Evolutionary conservation across 2,888 invertebrate genomes (phyloP), one percentile per base, ranked within the genome.

Genomic region (Cremastinae sp.): DNA sequence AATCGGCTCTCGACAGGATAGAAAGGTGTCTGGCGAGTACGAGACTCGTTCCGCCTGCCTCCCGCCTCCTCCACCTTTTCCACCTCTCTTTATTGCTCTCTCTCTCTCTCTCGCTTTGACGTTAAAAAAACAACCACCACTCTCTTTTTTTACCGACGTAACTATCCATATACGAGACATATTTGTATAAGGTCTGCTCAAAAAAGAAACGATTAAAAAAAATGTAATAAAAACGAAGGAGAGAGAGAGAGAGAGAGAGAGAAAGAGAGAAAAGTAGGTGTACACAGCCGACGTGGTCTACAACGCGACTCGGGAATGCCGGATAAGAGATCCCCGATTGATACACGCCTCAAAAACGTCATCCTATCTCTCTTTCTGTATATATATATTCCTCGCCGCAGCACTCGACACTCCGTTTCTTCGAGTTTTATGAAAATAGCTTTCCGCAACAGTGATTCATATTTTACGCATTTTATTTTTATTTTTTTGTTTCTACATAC

Each of bases 21-120:
- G 83, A 84, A 84, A 84, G 83, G 82, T 81, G 82, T 82, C 84
- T 79, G 79, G 80, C 79, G 59, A 76, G 78, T 79, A 72, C 78
- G 71, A 80, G 41, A 41, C 74, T 75, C 28, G 28, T 28, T 28
- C 28, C 28, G 28, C 28, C 62, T 62, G 69, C 73, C 78, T 79
- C 28, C 28, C n/a, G n/a, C n/a, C n/a, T n/a, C 28, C 28, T 28
- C 18, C 38, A 18, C 2, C 20, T 38, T 79, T 72, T 47, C 73
- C 73, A 69, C 61, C 71, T 59, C 54, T 68, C 71, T 78, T 75
- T 12, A 10, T 10, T 34, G 58, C 74, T 74, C 65, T 62, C 75
- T 72, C 70, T 71, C 65, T 61, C 49, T 10, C 16, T 3, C 62
- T 12, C 2, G 28, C 28, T 28, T 5, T 5, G 28, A 28, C 5